Evolutionary conservation across 37 sponge, comb jelly and placozoan genomes (phyloP), one percentile per base, ranked within the genome.

Genomic region (Beroe forskalii): DNA sequence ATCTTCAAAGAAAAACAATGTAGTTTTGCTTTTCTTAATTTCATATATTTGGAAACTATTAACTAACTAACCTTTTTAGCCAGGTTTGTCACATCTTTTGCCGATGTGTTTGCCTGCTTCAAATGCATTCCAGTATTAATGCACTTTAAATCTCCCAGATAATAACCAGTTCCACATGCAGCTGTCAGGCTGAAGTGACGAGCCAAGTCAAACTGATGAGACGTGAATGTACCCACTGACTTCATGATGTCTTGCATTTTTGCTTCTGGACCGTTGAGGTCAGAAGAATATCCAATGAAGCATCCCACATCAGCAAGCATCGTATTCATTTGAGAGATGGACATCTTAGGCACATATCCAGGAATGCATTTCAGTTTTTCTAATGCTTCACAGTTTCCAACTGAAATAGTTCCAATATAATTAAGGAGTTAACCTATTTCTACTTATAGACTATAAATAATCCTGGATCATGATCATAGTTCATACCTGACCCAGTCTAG

Each of bases 301-400:
- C 86, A 80, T 8, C 86, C 86, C 30, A 43, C 27, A 42, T 41
- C 20, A n/a, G 28, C 86, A 23, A 80, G 6, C 30, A 80, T 41
- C 12, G 24, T 19, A 28, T 41, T 80, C 86, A 80, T 80, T 12
- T 80, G 30, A 1, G 28, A 32, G 31, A 39, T 20, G 14, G 44
- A 24, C 30, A 80, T 9, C 4, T 44, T 30, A 1, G 55, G 55
- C 19, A 4, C 42, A 27, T 42, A 80, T 42, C 86, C 86, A 80
- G 86, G 86, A 4, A 80, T 80, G 20, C 86, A 80, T 25, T 80
- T 80, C 30, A 80, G 20, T 48, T 80, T 80, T 25, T 80, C 86
- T 3, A 80, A 30, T 42, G 55, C 28, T 9, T 32, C 72, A 37
- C 32, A 32, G 72, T 36, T 69, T 0, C 72, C 72, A 31, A 69